Base-by-base conservation (phyloP, 2,113 vertebrate species). In the Phalacrocorax brasilianus region DNA sequence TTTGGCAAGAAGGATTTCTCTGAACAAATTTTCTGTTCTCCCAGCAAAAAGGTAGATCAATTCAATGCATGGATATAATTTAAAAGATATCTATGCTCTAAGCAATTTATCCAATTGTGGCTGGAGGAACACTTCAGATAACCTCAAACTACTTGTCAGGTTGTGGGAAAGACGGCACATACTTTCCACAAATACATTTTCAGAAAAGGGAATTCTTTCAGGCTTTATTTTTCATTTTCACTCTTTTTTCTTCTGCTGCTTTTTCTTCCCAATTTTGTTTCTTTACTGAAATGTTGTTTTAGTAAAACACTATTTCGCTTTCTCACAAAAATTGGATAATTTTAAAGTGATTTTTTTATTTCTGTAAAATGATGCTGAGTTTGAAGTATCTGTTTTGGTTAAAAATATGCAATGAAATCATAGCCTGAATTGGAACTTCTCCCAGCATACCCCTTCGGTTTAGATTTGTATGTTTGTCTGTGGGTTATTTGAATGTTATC, bases 11-110 rank as follows among this genome's bases (percentile, higher is more conserved):
- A 74, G 23, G 27, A 14, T 58, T 91, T 83, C 66, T 80, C 74
- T 59, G 72, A 89, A 71, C 9, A 50, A 33, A 47, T 91, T 86
- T 94, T 94, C 50, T 88, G 32, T 93, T 95, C 84, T 58, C 52
- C 90, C 90, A 88, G 88, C 82, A 75, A 38, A 95, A 85, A 52
- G 81, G 85, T 79, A 77, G 93, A 88, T 93, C 82, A 81, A 50
- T 85, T 76, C 85, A 76, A 71, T 63, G 63, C 35, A 28, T 49
- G 74, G 91, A 53, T 88, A 76, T 73, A 74, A 94, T 93, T 93
- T 90, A 88, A 85, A 95, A 95, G 71, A 55, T 83, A 32, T 66
- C 77, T 80, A 12, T 58, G 75, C 86, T 70, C 23, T 76, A 76
- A 93, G 83, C 75, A 94, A 71, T 90, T 94, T 84, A 55, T 77